Base-by-base conservation (phyloP, 2,113 vertebrate species). In the Neotoma lepida region DNA sequence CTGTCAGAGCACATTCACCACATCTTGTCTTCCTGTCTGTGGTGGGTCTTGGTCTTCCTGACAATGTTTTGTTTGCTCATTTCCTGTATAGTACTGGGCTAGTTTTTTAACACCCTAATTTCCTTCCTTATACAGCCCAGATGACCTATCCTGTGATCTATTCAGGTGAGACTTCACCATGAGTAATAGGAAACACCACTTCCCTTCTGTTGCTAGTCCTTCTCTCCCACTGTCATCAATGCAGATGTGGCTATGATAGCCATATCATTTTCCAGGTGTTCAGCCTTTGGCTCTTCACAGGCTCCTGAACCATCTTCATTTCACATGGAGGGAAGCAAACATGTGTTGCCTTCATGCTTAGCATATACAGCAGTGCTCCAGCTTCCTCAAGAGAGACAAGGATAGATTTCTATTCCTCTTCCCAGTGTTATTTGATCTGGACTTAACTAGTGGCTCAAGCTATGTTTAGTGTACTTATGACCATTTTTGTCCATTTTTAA, bases 311-410 rank as follows among this genome's bases (percentile, higher is more conserved):
- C 46, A 5, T 58, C 56, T 30, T n/a, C n/a, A 1, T 33, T 44
- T 63, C 8, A 17, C 2, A 17, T 0, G 33, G 49, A 76, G 12
- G 66, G 46, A 28, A 9, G 44, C 18, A 30, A 0, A 46, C 2
- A 9, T 2, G 1, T 5, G 3, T 9, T 63, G 4, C 39, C 4
- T 1, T 9, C 28, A 17, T 26, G 13, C 54, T 30, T 1, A 22
- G 24, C 46, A 15, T 49, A n/a, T 82, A 56, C 3, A 2, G 39
- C 22, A 5, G 26, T 3, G 17, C 26, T 6, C 61, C 6, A 1
- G 1, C 66, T 86, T 71, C 82, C 33, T 66, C 14, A 44, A n/a
- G 56, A 35, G 7, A 64, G 41, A 63, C 61, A 35, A 70, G 35
- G 33, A 51, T 6, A 30, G 14, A 6, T 12, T 17, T 70, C 10